Percentiles rank a stretch among this genome's conserved stretches.
These are phyloP conservation scores for Odontomyia ornata DNA, from an alignment of 2,888 invertebrate genomes.

Conservation along the genomic window DNA sequence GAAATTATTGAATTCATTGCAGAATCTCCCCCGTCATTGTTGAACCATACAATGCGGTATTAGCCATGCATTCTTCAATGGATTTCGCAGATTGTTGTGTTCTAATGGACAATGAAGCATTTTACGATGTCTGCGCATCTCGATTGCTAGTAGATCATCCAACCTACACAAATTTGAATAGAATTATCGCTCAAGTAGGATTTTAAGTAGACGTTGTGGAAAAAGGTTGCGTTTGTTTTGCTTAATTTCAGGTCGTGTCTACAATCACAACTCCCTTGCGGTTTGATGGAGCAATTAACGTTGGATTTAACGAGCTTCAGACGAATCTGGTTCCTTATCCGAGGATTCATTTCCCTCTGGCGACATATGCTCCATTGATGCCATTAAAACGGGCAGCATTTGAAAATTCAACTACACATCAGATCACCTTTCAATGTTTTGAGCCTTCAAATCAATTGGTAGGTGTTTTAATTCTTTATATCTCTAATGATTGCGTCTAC, in stretches of 20 bases:
- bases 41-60: conserved; percentile 79
- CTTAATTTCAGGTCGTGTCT: too few relatives aligned
- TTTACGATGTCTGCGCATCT: conserved; percentile 79
- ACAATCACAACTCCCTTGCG: conserved; percentile 76
- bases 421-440: conserved; percentile 83
- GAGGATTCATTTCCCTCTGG: conserved; percentile 85
- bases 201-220: conserved; percentile 63
- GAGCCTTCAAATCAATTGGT: conserved; percentile 81
- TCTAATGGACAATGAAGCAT: conserved; percentile 79
- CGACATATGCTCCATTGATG: conserved; percentile 78
- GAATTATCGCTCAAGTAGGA: conserved; percentile 79
- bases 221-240: conserved; percentile 54
- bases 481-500: too few relatives aligned
- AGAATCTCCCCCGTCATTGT: conserved; percentile 77
- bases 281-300: conserved; percentile 73
- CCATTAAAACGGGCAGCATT: conserved; percentile 71
- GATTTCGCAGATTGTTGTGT: conserved; percentile 76
- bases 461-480: neutral
- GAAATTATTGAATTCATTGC: neutral
- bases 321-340: conserved; percentile 88
- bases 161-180: conserved; percentile 87
- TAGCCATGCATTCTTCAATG: conserved; percentile 75
- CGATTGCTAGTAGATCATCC: conserved; percentile 79
- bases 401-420: conserved; percentile 71
- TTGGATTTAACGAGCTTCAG: conserved; percentile 78